Conservation (phyloP, 2,888 invertebrate genomes). For the Homarus gammarus region DNA sequence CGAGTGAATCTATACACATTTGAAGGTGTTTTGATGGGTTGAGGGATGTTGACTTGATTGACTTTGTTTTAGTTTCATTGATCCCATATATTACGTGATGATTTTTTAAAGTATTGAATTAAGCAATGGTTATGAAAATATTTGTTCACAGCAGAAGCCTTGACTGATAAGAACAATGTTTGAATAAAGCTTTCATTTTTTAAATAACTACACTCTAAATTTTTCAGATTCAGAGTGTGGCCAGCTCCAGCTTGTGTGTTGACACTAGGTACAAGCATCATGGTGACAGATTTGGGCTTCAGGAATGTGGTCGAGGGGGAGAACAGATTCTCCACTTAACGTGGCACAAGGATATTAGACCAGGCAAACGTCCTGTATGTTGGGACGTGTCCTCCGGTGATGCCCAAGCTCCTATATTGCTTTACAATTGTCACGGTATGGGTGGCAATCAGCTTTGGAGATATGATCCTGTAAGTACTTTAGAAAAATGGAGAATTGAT, state of each 20-base stretch:
- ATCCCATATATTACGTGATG: not conserved
- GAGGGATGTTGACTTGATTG: no score
- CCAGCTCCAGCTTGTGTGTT: slow-evolving; percentile 84
- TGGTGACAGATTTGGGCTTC: slow-evolving; percentile 75
- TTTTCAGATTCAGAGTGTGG: slow-evolving; percentile 84
- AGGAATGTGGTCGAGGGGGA: slow-evolving; percentile 67
- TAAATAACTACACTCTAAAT: not conserved
- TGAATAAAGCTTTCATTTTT: not conserved
- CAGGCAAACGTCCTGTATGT: slow-evolving; percentile 85
- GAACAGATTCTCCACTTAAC: slow-evolving; percentile 83
- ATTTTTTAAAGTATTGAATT: not conserved
- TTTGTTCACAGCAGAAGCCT: no score
- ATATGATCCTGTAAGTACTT: slow-evolving; percentile 84
- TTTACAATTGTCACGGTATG: slow-evolving; percentile 93
- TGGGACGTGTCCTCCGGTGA: slow-evolving; percentile 88
- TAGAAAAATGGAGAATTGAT: not conserved
- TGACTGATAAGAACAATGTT: not conserved
- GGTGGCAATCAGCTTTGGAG: slow-evolving; percentile 96
- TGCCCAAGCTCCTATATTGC: slow-evolving; percentile 86
- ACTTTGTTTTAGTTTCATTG: not conserved
- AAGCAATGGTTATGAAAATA: no score
- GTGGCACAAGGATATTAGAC: slow-evolving; percentile 91
- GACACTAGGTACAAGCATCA: slow-evolving; percentile 83
- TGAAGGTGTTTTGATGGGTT: no score
- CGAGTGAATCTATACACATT: no score